These are phyloP conservation scores for Aptenodytes patagonicus DNA, from an alignment of 2,113 vertebrate genomes.

Conservation along the genomic window DNA sequence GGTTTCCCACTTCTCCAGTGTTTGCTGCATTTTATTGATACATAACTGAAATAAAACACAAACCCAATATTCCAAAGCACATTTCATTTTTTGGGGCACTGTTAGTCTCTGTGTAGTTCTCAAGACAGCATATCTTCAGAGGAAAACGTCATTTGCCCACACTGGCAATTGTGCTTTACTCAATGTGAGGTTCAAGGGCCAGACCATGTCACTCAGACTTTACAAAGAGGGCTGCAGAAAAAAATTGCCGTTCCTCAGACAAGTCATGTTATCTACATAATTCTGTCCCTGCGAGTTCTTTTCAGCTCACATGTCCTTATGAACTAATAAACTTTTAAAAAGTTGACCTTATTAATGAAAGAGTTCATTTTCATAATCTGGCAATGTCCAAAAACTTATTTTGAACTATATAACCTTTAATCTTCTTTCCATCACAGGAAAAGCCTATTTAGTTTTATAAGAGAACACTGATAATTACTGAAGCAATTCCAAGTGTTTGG, in stretches of 20 bases:
- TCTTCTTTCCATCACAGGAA: constrained; percentile 50
- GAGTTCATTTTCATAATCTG: constrained; percentile 30
- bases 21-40: background rate
- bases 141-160: background rate
- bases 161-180: background rate
- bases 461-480: constrained; percentile 35
- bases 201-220: background rate
- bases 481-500: constrained; percentile 3
- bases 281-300: background rate
- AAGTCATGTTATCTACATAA: background rate
- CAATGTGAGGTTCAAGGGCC: background rate
- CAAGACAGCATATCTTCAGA: background rate
- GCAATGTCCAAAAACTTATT: background rate
- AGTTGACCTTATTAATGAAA: constrained; percentile 1
- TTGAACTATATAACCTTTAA: constrained; percentile 47
- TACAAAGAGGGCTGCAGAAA: background rate
- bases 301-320: background rate
- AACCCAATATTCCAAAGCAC: background rate
- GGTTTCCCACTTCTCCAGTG: background rate
- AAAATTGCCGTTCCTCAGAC: background rate
- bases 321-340: background rate
- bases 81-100: background rate
- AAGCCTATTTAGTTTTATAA: constrained; percentile 57
- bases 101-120: background rate
- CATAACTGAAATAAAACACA: background rate